Evolutionary conservation across 2,888 invertebrate species (phyloP).

Genomic region (Polietes domitor): DNA sequence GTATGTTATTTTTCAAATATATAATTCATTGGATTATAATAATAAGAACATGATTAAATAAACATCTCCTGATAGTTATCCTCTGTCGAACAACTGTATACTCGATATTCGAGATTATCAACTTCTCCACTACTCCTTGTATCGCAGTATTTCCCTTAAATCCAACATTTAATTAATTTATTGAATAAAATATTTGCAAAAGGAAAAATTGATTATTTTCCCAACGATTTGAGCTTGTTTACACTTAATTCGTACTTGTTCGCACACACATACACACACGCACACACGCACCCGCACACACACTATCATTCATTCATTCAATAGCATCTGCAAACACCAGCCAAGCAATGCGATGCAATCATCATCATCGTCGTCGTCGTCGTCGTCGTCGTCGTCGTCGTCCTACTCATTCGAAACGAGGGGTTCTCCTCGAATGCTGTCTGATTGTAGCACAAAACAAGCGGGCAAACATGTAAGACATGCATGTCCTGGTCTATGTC

Average conservation of each 20-base stretch:
- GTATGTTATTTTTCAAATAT: too few species aligned
- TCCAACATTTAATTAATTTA: slow-evolving; percentile 56
- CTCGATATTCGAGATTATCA: not conserved
- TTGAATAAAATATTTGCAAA: slow-evolving; percentile 46
- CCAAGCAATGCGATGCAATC: not conserved
- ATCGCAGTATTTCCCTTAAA: not conserved
- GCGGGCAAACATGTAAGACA: slow-evolving; percentile 3
- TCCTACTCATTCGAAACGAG: not conserved
- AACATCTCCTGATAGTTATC: too few species aligned
- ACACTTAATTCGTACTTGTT: slow-evolving; percentile 27
- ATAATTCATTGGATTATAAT: too few species aligned
- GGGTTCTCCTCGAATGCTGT: not conserved
- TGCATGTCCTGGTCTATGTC: slow-evolving; percentile 1
- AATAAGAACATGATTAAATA: too few species aligned
- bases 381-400: too few species aligned
- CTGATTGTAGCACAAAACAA: not conserved
- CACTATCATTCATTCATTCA: not conserved
- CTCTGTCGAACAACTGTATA: too few species aligned
- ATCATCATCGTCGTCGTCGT: too few species aligned
- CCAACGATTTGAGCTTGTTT: slow-evolving; percentile 55
- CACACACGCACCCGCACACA: not conserved
- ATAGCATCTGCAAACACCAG: not conserved
- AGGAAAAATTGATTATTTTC: slow-evolving; percentile 46
- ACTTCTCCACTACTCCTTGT: not conserved
- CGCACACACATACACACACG: too few species aligned